Evolutionary conservation across 2,888 invertebrate genomes (phyloP).

Genomic region (Troides aeacus): DNA sequence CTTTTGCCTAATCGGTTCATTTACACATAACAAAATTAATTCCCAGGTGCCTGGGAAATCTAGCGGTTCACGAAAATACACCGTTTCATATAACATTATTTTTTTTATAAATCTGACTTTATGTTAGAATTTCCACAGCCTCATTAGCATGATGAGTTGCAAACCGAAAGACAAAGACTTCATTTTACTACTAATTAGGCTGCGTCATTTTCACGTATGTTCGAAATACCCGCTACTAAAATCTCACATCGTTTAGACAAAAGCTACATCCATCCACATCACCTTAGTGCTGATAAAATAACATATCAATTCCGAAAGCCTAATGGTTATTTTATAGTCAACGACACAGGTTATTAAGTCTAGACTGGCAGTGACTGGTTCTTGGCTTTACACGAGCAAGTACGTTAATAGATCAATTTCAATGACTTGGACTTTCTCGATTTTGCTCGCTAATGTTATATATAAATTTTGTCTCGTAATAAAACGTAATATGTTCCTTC

Average conservation of each 20-base stretch:
- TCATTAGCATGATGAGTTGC: conserved; percentile 20
- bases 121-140: conserved; percentile 10
- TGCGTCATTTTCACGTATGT: conserved; percentile 15
- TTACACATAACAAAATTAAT: not conserved
- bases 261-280: conserved; percentile 2
- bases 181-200: conserved; percentile 19
- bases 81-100: conserved; percentile 4
- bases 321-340: conserved; percentile 15
- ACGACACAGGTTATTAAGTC: conserved; percentile 20
- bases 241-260: not conserved
- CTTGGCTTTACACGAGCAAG: conserved; percentile 10
- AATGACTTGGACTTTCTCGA: conserved; percentile 8
- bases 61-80: not conserved
- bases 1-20: no score
- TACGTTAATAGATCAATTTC: conserved; percentile 18
- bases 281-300: not conserved
- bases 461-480: not conserved
- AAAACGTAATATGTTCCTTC: not conserved
- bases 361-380: conserved; percentile 21
- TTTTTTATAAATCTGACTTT: conserved; percentile 1
- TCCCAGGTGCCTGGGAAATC: conserved; percentile 1
- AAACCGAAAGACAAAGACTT: conserved; percentile 19
- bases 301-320: not conserved
- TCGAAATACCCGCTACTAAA: conserved; percentile 4
- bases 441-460: conserved; percentile 11